Evolutionary conservation across 2,113 vertebrate species (phyloP), one percentile per base, ranked within the genome.

Genomic region (Craseonycteris thonglongyai): DNA sequence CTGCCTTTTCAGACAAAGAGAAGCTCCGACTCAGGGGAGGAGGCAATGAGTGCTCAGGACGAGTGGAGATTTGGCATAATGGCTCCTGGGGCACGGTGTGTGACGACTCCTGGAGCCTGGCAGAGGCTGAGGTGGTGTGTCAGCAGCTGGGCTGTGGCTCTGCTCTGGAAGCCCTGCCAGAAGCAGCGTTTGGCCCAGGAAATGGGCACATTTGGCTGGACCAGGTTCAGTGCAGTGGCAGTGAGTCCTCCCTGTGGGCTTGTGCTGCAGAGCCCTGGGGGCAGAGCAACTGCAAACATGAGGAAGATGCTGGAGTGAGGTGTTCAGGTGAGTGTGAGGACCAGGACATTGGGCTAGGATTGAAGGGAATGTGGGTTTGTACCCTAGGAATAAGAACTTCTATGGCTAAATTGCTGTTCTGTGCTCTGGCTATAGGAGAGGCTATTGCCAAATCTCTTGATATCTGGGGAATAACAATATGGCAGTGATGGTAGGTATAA

Each of bases 161-260:
- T 14, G 86, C 94, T 38, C n/a, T 81, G 47, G 65, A 68, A 0
- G 78, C 91, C 40, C n/a, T 42, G 19, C 51, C 68, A 3, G 3
- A 75, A 15, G 83, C 93, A 0, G 83, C 72, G 0, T 97, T 87
- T 95, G 98, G 98, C 8, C 66, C 88, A 26, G 98, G 97, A 24
- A 94, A 59, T 30, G 97, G 98, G 22, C 95, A 81, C 87, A 97
- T 98, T 93, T 98, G 98, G 97, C 40, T 98, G 96, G 98, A 98
- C 47, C 95, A 98, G 42, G 96, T 98, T 45, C 92, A 96, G 24
- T 98, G 98, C 61, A 93, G 89, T 89, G 98, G 98, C 80, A 91
- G 65, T 78, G 98, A 98, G 89, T 30, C 94, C 8, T 97, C 97
- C 68, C 95, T 98, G 40, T 98, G 98, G 97, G 96, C 94, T 74